These are phyloP conservation scores for Muntiacus reevesi DNA, from an alignment of 2,113 vertebrate genomes.

Conservation along the genomic window DNA sequence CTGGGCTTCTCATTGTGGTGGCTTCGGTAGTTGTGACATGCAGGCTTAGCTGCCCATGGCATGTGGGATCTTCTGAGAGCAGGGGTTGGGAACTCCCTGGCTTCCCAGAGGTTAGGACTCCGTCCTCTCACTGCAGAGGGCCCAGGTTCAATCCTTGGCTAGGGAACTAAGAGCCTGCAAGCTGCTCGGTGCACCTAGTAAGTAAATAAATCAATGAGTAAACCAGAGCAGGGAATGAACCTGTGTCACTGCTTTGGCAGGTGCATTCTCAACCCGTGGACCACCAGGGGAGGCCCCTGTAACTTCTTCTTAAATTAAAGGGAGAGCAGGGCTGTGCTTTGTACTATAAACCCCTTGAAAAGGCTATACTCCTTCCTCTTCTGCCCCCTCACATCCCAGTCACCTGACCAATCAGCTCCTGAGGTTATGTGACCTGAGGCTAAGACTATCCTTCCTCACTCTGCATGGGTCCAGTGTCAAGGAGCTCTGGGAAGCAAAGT, in stretches of 20 bases:
- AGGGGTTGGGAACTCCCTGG: not conserved
- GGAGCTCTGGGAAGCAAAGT: not conserved
- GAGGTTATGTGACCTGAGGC: not conserved
- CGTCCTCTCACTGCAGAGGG: not conserved
- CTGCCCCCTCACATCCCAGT: not conserved
- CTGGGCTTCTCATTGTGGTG: not conserved
- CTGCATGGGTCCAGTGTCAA: not conserved
- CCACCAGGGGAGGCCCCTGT: not conserved
- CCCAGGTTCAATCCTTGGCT: not conserved
- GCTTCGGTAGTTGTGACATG: rapidly evolving
- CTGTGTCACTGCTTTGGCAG: not conserved
- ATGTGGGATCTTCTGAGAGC: not conserved
- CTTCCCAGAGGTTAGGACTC: not conserved
- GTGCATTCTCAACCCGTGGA: not conserved
- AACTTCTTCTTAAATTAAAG: not conserved
- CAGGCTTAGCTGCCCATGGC: not conserved
- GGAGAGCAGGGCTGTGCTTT: not conserved
- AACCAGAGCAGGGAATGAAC: not conserved
- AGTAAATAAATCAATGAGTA: not conserved
- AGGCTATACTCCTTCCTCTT: not conserved
- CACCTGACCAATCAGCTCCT: not conserved
- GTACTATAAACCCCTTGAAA: not conserved
- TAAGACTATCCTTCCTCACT: not conserved
- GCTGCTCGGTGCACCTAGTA: not conserved
- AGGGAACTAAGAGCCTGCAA: not conserved